Evolutionary conservation across 2,888 invertebrate species (phyloP).

Genomic region (Spialia ferax): DNA sequence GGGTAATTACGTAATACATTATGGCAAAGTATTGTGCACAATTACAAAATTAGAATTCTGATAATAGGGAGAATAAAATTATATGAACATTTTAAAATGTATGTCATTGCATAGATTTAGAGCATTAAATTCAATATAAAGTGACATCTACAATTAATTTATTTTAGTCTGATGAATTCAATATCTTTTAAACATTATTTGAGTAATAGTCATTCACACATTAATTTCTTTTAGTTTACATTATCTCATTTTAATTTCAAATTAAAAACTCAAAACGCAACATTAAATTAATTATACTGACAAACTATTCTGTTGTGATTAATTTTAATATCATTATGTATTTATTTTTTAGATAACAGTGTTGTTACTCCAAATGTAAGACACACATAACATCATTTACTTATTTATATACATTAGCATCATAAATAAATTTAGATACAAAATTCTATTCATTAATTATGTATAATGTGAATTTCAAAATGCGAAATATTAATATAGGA

Average conservation of each 20-base stretch:
- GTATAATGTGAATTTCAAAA: slow-evolving; percentile 5
- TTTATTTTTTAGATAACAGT: too few relatives aligned
- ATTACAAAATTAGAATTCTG: background rate
- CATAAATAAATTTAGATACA: slow-evolving; percentile 11
- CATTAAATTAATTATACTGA: too few relatives aligned
- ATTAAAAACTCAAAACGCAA: too few relatives aligned
- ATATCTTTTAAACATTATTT: too few relatives aligned
- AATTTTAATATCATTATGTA: too few relatives aligned
- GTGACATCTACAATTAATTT: background rate
- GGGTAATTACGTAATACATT: background rate
- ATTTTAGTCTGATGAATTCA: too few relatives aligned
- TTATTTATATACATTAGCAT: background rate
- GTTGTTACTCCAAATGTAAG: background rate
- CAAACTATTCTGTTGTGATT: too few relatives aligned
- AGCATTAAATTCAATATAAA: background rate
- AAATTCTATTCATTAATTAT: slow-evolving; percentile 3
- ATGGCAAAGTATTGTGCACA: background rate
- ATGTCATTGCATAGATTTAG: too few relatives aligned
- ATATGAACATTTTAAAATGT: too few relatives aligned
- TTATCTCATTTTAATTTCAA: too few relatives aligned
- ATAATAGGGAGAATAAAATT: background rate
- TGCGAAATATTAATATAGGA: slow-evolving; percentile 30
- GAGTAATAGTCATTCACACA: too few relatives aligned
- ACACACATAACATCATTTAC: background rate
- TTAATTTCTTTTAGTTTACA: background rate